These are phyloP conservation scores for Epirrita christyi DNA, from an alignment of 2,888 invertebrate species.

Conservation along the genomic window DNA sequence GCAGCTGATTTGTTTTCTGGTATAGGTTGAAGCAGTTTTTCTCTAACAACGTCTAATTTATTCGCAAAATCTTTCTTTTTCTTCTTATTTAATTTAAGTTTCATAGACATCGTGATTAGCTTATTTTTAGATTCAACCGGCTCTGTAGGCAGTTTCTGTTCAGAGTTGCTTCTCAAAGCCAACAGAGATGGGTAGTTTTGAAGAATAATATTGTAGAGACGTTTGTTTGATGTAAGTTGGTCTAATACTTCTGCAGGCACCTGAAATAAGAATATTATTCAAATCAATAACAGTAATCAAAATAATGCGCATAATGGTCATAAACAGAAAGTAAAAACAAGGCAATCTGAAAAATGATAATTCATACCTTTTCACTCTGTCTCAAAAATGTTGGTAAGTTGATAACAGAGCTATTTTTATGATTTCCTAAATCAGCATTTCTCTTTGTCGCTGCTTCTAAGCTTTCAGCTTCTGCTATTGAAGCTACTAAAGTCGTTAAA, in stretches of 20 bases:
- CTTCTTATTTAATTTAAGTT: slow-evolving; percentile 76
- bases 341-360: no score
- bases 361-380: slow-evolving; percentile 87
- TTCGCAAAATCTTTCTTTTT: slow-evolving; percentile 70
- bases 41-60: slow-evolving; percentile 70
- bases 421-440: slow-evolving; percentile 72
- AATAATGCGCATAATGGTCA: background rate
- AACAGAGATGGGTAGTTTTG: slow-evolving; percentile 90
- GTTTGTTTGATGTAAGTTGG: slow-evolving; percentile 86
- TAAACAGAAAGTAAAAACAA: background rate
- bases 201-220: slow-evolving; percentile 88
- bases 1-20: slow-evolving; percentile 72
- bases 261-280: slow-evolving; percentile 58
- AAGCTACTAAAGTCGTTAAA: slow-evolving; percentile 85
- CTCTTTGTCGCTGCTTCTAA: slow-evolving; percentile 74
- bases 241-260: slow-evolving; percentile 90
- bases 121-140: slow-evolving; percentile 69
- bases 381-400: slow-evolving; percentile 92
- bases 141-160: slow-evolving; percentile 82
- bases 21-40: slow-evolving; percentile 73
- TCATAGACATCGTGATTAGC: slow-evolving; percentile 87
- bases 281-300: background rate
- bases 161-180: slow-evolving; percentile 86
- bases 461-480: slow-evolving; percentile 81
- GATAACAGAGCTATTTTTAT: slow-evolving; percentile 87